Percentiles rank a stretch among this genome's conserved stretches.
phyloP scores from a whole-genome alignment of 2,888 invertebrate genomes.

The Schizotus pectinicornis region DNA sequence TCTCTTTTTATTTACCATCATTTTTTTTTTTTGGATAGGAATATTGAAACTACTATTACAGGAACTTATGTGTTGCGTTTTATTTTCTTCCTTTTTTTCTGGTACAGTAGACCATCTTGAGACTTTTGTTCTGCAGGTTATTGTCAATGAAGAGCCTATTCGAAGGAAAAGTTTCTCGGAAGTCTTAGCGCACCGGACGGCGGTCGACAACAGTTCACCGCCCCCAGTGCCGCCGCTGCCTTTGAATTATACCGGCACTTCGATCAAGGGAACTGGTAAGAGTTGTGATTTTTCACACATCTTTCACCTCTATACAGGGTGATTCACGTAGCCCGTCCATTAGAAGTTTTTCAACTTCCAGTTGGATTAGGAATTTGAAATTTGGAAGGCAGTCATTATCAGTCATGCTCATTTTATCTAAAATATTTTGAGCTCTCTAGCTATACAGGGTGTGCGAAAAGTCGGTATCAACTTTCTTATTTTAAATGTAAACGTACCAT shows the following conservation, averaged over 20 bases:
- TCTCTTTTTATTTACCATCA: constrained; percentile 14
- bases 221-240: constrained; percentile 72
- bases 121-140: constrained; percentile 38
- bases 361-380: too few species aligned
- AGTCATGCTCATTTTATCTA: too few species aligned
- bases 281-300: background rate
- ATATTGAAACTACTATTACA: background rate
- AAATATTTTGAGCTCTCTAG: too few species aligned
- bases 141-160: constrained; percentile 43
- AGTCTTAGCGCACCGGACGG: constrained; percentile 38
- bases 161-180: constrained; percentile 53
- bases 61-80: too few species aligned
- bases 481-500: too few species aligned
- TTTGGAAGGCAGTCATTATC: too few species aligned
- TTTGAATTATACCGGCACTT: constrained; percentile 60
- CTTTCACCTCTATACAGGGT: too few species aligned
- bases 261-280: constrained; percentile 45
- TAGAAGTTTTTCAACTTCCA: too few species aligned
- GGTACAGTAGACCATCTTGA: background rate
- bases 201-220: constrained; percentile 63
- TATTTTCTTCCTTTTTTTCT: too few species aligned
- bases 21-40: constrained; percentile 2
- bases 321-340: too few species aligned
- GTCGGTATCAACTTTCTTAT: too few species aligned
- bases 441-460: too few species aligned